Base-by-base conservation (phyloP, 2,797 vertebrate species). In the Dendrocincla tyrannina region DNA sequence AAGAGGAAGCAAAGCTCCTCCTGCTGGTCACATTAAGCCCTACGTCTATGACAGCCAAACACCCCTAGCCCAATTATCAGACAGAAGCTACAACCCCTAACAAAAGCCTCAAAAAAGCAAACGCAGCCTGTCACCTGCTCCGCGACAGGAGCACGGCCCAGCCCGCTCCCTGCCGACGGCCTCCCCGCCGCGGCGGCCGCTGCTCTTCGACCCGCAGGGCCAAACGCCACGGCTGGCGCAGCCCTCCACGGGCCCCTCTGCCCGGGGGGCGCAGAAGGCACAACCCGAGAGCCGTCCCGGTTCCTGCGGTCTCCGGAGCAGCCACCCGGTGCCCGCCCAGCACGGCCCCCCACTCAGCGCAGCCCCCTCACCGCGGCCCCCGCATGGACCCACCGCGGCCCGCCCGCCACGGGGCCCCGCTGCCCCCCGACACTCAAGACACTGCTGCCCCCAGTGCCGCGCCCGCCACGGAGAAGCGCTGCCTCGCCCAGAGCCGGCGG, bases 1-100 rank as follows among this genome's bases (percentile, higher is more conserved):
- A 25, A 7, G 24, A 60, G 4, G 27, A 35, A 53, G 12, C 33
- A 78, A 85, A 88, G 85, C 96, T 92, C 93, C 93, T 89, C 91
- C 93, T 91, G 66, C 72, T 46, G 91, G 89, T 25, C 42, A 49
- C 79, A 13, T 8, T 9, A 55, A 62, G 12, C 20, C 28, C 3
- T 9, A 1, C 0, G 4, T 4, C 32, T 63, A 4, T 4, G 5
- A n/a, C 64, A 59, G 14, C 28, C 27, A 59, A 8, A 32, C 11
- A 8, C 20, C 12, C 3, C 4, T 1, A 35, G 0, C 2, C 7
- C n/a, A 9, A 52, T n/a, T 35, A 62, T 1, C 14, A 41, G 11
- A 16, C 25, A 52, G 10, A 33, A 41, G 2, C 22, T n/a, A 11
- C 19, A 55, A 47, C 3, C 16, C 12, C 22, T 11, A 2, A 1